Conservation (phyloP, 1,140 invertebrate genomes). For the Trachymyrmex septentrionalis region DNA sequence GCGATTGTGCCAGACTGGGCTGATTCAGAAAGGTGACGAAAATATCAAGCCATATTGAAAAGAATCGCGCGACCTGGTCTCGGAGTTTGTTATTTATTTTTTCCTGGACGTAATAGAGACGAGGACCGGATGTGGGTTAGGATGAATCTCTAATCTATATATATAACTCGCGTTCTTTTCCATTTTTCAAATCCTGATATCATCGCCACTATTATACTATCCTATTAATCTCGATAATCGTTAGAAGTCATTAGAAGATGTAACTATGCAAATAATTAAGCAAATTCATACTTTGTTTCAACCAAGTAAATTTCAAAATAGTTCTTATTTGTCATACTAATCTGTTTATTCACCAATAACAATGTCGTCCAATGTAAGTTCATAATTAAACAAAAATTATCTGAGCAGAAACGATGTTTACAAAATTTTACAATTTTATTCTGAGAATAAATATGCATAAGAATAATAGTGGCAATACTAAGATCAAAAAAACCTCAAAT, state of each 20-base stretch:
- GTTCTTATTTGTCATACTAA: conserved; percentile 29
- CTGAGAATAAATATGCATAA: neutral
- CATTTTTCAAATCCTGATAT: neutral
- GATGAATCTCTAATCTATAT: conserved; percentile 9
- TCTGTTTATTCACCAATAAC: neutral
- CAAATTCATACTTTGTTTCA: conserved; percentile 4
- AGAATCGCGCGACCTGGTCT: conserved; percentile 9
- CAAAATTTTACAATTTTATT: neutral
- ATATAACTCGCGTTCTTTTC: neutral
- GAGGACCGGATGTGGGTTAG: conserved; percentile 7
- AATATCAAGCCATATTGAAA: conserved; percentile 34
- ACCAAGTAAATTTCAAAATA: neutral
- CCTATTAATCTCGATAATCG: conserved; percentile 2
- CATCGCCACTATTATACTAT: neutral
- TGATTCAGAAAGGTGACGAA: conserved; percentile 57
- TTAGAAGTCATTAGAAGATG: neutral
- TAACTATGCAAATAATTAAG: neutral
- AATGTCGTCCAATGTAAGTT: neutral
- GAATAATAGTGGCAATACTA: conserved; percentile 22
- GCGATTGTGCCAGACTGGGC: conserved; percentile 36
- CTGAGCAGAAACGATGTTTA: neutral
- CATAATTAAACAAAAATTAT: conserved; percentile 11
- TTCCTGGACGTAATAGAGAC: neutral
- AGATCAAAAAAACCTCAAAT: conserved; percentile 22
- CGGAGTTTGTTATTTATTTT: conserved; percentile 17